phyloP scores from a whole-genome alignment of 2,113 vertebrate species.

The Centropus unirufus region DNA sequence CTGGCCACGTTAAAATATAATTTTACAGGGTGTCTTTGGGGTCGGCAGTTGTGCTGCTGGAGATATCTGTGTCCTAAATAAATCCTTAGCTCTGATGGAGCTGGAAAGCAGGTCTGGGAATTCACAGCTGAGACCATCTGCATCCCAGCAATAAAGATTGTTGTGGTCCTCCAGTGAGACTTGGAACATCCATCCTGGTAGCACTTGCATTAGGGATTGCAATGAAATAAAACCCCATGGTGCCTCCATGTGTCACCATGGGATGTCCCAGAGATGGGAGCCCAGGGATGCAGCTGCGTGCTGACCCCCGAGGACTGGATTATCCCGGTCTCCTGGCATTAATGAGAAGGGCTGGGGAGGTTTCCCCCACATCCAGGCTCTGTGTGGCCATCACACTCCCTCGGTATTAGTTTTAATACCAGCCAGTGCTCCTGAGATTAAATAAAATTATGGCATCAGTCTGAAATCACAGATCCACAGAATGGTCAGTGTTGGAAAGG shows the following conservation, averaged over 20 bases:
- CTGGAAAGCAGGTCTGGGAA: neutral
- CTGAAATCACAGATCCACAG: neutral
- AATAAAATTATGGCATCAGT: accelerated
- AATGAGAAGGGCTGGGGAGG: neutral
- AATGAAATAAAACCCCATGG: accelerated
- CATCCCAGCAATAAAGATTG: neutral
- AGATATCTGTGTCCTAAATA: neutral
- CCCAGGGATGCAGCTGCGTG: neutral
- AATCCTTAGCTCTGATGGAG: neutral
- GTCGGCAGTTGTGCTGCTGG: neutral
- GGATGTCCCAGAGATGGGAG: neutral
- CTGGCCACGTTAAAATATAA: accelerated
- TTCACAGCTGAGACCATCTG: neutral
- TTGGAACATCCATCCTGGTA: neutral
- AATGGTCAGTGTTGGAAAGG: too few relatives aligned
- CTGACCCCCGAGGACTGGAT: accelerated
- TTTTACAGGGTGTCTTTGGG: neutral
- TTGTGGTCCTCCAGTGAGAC: accelerated
- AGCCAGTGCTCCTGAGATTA: accelerated
- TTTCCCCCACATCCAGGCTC: accelerated
- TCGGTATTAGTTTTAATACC: neutral
- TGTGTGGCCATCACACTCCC: neutral
- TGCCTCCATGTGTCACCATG: neutral
- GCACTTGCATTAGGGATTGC: neutral
- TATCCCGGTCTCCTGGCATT: accelerated